Conservation (phyloP, 2,113 vertebrate species). For the Actenoides lindsayi region DNA sequence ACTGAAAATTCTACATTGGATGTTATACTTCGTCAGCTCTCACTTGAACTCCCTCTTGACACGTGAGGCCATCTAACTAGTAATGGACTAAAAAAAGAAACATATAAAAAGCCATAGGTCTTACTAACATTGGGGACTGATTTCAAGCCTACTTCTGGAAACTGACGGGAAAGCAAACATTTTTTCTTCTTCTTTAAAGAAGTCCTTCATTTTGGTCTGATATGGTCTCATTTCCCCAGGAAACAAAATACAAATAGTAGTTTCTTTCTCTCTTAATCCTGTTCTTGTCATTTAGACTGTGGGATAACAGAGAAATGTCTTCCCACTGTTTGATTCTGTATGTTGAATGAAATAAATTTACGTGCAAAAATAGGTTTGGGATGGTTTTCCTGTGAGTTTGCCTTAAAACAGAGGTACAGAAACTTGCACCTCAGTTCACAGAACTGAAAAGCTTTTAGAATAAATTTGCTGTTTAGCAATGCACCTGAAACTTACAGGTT, state of each 20-base stretch:
- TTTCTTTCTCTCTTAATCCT: neutral
- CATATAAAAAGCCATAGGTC: neutral
- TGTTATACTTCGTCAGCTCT: neutral
- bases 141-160: neutral
- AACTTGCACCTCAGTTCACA: neutral
- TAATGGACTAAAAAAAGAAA: neutral
- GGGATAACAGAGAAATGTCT: neutral
- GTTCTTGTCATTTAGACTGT: neutral
- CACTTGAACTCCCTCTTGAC: neutral
- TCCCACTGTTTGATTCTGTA: neutral
- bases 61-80: neutral
- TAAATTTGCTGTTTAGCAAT: neutral
- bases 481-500: neutral
- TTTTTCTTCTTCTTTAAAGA: neutral
- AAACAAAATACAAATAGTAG: neutral
- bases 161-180: neutral
- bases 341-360: neutral
- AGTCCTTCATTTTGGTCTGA: neutral
- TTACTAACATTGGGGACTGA: neutral
- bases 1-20: neutral
- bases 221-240: neutral
- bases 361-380: neutral
- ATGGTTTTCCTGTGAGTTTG: neutral
- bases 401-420: neutral
- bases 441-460: neutral